phyloP scores from a whole-genome alignment of 1,140 invertebrate species.

The Andrena cerasifolii region DNA sequence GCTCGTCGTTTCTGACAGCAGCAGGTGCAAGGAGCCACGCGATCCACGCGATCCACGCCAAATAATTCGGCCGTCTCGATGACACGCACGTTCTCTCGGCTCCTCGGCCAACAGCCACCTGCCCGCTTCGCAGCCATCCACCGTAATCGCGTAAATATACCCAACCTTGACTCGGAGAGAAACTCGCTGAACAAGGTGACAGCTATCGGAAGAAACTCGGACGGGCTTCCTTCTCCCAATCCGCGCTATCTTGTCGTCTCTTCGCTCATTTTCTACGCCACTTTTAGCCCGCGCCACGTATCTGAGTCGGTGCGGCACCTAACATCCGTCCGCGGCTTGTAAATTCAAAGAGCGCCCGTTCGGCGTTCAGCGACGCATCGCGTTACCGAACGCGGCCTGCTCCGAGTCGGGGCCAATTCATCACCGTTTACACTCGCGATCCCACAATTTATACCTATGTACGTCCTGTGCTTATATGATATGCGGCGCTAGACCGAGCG shows the following conservation, averaged over 20 bases:
- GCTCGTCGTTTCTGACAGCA: constrained; percentile 27
- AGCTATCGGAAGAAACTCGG: constrained; percentile 8
- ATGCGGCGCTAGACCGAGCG: too few relatives aligned
- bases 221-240: background rate
- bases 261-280: too few relatives aligned
- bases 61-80: constrained; percentile 62
- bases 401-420: background rate
- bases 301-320: constrained; percentile 3
- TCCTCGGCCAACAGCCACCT: constrained; percentile 14
- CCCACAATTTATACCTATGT: too few relatives aligned
- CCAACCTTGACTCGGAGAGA: constrained; percentile 22
- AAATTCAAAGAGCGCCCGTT: constrained; percentile 14
- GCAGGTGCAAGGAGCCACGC: constrained; percentile 60
- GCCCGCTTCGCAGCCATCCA: background rate
- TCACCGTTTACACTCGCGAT: too few relatives aligned
- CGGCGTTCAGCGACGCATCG: background rate
- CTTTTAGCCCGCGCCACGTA: too few relatives aligned
- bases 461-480: too few relatives aligned
- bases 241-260: too few relatives aligned
- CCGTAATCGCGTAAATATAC: constrained; percentile 17
- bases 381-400: background rate
- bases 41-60: constrained; percentile 53
- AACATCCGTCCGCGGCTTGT: constrained; percentile 3
- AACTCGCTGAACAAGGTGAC: constrained; percentile 2
- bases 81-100: constrained; percentile 42